Evolutionary conservation across 1,140 invertebrate species (phyloP), one percentile per base, ranked within the genome.

Genomic region (Pseudachorutes palmiensis): DNA sequence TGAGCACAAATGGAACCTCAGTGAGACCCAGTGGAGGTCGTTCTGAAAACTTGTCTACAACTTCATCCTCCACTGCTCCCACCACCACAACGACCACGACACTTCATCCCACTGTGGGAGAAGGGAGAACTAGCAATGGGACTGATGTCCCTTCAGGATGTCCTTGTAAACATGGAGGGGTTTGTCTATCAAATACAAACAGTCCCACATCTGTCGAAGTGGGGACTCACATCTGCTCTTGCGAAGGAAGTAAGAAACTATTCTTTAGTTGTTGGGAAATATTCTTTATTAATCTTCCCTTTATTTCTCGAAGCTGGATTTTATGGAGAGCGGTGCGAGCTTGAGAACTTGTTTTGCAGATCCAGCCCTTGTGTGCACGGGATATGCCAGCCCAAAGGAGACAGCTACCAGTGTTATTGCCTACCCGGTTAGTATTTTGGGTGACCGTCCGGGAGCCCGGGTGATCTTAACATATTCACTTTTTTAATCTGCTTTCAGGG

Each of bases 151-250:
- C 63, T 2, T 36, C 49, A 22, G 41, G 28, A 2, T 64, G 67
- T 26, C 79, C 80, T 24, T 82, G 81, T 69, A 70, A 72, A 30
- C 79, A 82, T 74, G 79, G 78, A 48, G 64, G 51, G 2, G 33
- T 60, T 19, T 36, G 14, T n/a, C 31, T 60, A 2, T 57, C 41
- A 36, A 22, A 14, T 24, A 14, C 62, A 2, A 30, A 9, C 12
- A 41, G 24, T 30, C n/a, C n/a, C n/a, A 36, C 49, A 22, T 22
- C 24, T 19, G 55, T 55, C 12, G 51, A 55, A 55, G 51, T 2
- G 26, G 55, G 19, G 22, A 45, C 26, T n/a, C 41, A 59, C 12
- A 30, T 29, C 28, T 49, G 3, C 28, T 61, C 29, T 41, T 62
- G 28, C 19, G 48, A 63, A n/a, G 22, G 9, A 67, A 62, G n/a